phyloP scores from a whole-genome alignment of 2,888 invertebrate species.

The Eulithis testata region DNA sequence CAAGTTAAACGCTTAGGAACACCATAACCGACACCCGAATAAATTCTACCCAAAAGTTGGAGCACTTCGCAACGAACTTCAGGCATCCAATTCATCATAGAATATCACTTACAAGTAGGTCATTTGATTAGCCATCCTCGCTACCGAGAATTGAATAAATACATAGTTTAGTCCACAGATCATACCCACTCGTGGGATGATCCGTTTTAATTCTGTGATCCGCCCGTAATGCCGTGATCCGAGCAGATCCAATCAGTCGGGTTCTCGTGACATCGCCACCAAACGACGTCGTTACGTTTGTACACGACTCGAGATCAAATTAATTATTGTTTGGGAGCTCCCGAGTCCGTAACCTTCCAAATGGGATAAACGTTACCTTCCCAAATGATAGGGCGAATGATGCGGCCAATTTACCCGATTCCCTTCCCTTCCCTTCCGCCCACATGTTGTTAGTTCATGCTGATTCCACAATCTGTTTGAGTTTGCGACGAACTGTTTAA shows the following conservation, averaged over 20 bases:
- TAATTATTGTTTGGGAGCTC: constrained; percentile 61
- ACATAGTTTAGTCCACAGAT: constrained; percentile 39
- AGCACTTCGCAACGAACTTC: constrained; percentile 8
- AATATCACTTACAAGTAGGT: constrained; percentile 11
- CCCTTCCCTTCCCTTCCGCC: constrained; percentile 27
- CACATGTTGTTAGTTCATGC: constrained; percentile 29
- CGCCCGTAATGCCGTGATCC: constrained; percentile 31
- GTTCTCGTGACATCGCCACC: constrained; percentile 38
- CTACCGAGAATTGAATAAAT: constrained; percentile 38
- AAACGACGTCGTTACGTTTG: constrained; percentile 49
- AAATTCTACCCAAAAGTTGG: constrained; percentile 3
- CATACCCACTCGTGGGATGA: constrained; percentile 32
- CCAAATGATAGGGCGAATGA: constrained; percentile 43
- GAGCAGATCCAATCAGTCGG: constrained; percentile 55
- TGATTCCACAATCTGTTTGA: constrained; percentile 26
- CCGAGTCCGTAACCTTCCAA: constrained; percentile 42
- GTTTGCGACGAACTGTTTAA: constrained; percentile 14
- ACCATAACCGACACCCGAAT: neutral
- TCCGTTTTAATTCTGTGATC: constrained; percentile 41
- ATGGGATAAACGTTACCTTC: constrained; percentile 52
- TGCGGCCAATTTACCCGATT: constrained; percentile 50
- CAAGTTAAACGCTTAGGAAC: neutral
- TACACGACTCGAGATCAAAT: constrained; percentile 52
- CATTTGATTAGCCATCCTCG: constrained; percentile 3
- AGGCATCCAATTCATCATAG: constrained; percentile 20